Conservation (phyloP, 2,113 vertebrate genomes). For the Propithecus coquereli region DNA sequence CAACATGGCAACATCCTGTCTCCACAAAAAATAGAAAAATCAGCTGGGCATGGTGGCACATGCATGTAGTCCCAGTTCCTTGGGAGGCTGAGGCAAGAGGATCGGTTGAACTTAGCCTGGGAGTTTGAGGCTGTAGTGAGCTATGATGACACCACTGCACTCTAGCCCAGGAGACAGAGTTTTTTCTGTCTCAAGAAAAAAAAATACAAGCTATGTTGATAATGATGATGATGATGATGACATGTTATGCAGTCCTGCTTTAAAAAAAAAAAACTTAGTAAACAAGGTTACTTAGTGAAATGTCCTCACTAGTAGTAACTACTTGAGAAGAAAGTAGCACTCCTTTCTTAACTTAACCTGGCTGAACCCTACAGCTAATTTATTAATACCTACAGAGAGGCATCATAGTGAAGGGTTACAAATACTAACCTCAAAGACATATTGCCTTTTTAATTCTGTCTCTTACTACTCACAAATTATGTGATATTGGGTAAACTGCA, state of each 20-base stretch:
- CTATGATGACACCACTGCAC: too few relatives aligned
- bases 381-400: neutral
- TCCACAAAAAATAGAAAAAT: too few relatives aligned
- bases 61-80: too few relatives aligned
- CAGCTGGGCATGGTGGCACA: too few relatives aligned
- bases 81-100: too few relatives aligned
- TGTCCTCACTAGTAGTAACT: neutral
- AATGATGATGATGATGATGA: neutral
- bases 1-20: too few relatives aligned
- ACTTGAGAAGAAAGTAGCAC: neutral
- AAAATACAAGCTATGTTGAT: neutral
- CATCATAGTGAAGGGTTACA: neutral
- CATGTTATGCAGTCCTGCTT: neutral
- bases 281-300: neutral
- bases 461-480: neutral
- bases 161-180: too few relatives aligned
- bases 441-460: neutral
- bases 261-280: neutral
- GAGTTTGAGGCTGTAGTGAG: too few relatives aligned
- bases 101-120: too few relatives aligned
- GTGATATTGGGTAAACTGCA: neutral
- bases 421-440: neutral
- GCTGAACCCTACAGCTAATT: neutral
- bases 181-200: too few relatives aligned
- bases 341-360: neutral